Conservation (phyloP, 2,113 vertebrate species). For the Amphiprion percula region DNA sequence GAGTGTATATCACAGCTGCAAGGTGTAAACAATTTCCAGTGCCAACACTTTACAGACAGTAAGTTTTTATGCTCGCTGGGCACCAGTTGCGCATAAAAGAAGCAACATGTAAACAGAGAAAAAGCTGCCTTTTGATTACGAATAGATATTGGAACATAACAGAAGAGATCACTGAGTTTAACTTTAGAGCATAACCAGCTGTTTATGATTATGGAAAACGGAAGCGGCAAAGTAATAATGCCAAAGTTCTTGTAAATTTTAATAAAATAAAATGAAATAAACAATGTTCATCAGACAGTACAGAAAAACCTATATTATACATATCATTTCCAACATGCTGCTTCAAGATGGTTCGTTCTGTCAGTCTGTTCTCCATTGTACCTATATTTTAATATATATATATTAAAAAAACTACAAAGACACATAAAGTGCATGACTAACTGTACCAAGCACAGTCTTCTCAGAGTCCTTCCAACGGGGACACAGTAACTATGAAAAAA, state of each 20-base stretch:
- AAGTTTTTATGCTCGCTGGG: constrained; percentile 57
- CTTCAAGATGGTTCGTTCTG: background rate
- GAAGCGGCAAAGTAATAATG: constrained; percentile 32
- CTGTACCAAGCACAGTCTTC: constrained; percentile 41
- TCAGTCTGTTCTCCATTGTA: background rate
- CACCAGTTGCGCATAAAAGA: constrained; percentile 46
- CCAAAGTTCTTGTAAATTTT: background rate
- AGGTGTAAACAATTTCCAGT: constrained; percentile 90
- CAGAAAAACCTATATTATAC: background rate
- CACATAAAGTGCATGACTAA: constrained; percentile 71
- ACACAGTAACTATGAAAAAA: constrained; percentile 18
- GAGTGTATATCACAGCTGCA: constrained; percentile 76
- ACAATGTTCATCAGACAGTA: constrained; percentile 2
- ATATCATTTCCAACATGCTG: background rate
- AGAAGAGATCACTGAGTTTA: constrained; percentile 44
- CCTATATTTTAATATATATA: background rate
- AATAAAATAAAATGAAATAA: constrained; percentile 6
- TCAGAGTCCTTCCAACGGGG: constrained; percentile 36
- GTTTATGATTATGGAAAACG: constrained; percentile 6
- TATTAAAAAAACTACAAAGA: constrained; percentile 3
- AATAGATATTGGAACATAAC: constrained; percentile 35
- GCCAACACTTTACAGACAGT: constrained; percentile 79
- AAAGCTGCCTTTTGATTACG: constrained; percentile 72
- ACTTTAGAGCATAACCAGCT: constrained; percentile 20
- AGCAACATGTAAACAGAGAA: constrained; percentile 64